Evolutionary conservation across 2,888 invertebrate species (phyloP).

Genomic region (Reticulitermes lucifugus): DNA sequence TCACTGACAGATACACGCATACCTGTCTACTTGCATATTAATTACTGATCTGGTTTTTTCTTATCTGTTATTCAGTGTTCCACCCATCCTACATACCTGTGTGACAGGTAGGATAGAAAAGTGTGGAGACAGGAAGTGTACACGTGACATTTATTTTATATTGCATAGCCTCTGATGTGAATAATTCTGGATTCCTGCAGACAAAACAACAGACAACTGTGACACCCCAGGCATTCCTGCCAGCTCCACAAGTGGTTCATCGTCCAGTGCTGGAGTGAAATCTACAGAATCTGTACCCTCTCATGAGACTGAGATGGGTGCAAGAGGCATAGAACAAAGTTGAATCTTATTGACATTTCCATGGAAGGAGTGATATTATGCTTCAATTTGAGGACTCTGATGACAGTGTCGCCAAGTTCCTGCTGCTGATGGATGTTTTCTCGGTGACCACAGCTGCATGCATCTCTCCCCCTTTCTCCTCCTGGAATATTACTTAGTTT

Average conservation of each 20-base stretch:
- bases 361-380: slow-evolving; percentile 1
- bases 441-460: slow-evolving; percentile 8
- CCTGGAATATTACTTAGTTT: not conserved
- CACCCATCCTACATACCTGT: too few relatives aligned
- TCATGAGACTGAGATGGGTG: not conserved
- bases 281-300: not conserved
- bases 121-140: too few relatives aligned
- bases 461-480: not conserved
- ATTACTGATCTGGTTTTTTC: too few relatives aligned
- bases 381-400: not conserved
- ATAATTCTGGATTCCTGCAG: not conserved
- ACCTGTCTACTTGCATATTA: too few relatives aligned
- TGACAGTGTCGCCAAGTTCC: not conserved
- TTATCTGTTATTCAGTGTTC: too few relatives aligned
- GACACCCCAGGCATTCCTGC: not conserved
- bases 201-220: slow-evolving; percentile 2
- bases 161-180: not conserved
- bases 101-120: too few relatives aligned
- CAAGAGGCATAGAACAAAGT: slow-evolving; percentile 1
- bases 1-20: too few relatives aligned
- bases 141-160: too few relatives aligned
- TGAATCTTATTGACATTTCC: not conserved
- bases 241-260: not conserved
- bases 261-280: not conserved
- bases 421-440: not conserved